Evolutionary conservation across 2,888 invertebrate species (phyloP).

Genomic region (Ernsta delagoae): DNA sequence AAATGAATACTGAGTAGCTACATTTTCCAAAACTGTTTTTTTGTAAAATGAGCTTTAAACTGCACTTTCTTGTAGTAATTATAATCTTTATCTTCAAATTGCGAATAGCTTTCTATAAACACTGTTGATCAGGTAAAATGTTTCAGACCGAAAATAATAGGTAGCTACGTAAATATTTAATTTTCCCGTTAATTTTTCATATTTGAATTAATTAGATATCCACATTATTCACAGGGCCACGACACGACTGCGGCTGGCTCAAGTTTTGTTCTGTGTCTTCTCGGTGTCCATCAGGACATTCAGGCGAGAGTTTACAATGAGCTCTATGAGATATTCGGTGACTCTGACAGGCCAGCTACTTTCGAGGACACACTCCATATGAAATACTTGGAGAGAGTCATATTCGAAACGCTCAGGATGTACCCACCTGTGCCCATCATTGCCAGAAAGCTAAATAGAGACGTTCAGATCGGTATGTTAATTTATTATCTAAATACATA

Average conservation of each 20-base stretch:
- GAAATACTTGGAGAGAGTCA: conserved; percentile 92
- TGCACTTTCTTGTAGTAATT: too few relatives aligned
- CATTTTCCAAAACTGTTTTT: too few relatives aligned
- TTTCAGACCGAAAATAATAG: too few relatives aligned
- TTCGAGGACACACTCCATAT: conserved; percentile 88
- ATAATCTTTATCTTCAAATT: too few relatives aligned
- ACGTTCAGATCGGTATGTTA: conserved; percentile 86
- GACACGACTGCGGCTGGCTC: conserved; percentile 89
- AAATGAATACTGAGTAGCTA: too few relatives aligned
- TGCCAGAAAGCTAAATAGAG: conserved; percentile 88
- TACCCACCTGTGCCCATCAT: conserved; percentile 93
- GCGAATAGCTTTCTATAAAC: too few relatives aligned
- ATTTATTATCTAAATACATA: neutral
- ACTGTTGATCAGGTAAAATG: too few relatives aligned
- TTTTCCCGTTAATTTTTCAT: too few relatives aligned
- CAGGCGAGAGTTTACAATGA: conserved; percentile 91
- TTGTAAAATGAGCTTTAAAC: too few relatives aligned
- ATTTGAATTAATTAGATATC: too few relatives aligned
- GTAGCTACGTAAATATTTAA: too few relatives aligned
- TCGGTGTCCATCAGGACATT: conserved; percentile 92
- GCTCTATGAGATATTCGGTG: conserved; percentile 90
- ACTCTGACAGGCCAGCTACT: conserved; percentile 90
- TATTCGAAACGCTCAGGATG: conserved; percentile 90
- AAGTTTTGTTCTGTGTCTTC: conserved; percentile 93
- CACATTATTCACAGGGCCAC: conserved; percentile 62